Evolutionary conservation across 2,113 vertebrate species (phyloP).

Genomic region (Ciconia maguari): DNA sequence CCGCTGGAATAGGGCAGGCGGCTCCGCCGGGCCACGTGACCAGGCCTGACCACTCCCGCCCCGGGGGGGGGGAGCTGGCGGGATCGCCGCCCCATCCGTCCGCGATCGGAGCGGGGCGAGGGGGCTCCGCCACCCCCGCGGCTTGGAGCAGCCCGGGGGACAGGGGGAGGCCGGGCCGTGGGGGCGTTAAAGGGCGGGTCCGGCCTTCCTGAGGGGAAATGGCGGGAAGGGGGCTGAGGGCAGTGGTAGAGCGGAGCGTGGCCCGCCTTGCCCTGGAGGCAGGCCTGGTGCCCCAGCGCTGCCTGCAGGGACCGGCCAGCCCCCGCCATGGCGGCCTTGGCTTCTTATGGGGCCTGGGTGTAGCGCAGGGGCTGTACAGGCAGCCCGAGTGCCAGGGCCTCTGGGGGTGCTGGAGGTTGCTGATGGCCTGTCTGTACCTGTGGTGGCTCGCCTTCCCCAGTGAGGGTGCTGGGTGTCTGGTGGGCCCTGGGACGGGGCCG

Average conservation of each 20-base stretch:
- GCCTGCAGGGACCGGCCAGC: fast-evolving
- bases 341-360: fast-evolving
- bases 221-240: fast-evolving
- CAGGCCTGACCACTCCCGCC: no score
- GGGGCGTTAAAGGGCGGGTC: neutral
- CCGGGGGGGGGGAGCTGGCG: no score
- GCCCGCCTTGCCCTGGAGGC: neutral
- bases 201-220: fast-evolving
- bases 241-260: fast-evolving
- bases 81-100: no score
- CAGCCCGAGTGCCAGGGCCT: no score
- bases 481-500: neutral
- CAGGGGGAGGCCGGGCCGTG: neutral
- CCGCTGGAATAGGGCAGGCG: no score
- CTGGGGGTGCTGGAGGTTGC: fast-evolving
- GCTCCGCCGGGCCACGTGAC: no score
- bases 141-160: neutral
- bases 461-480: no score
- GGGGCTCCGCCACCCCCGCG: neutral
- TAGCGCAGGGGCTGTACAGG: fast-evolving
- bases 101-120: no score
- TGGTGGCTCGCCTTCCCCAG: no score
- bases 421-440: no score
- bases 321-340: fast-evolving
- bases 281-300: neutral